phyloP scores from a whole-genome alignment of 2,113 vertebrate species.

The Pelodiscus sinensis region DNA sequence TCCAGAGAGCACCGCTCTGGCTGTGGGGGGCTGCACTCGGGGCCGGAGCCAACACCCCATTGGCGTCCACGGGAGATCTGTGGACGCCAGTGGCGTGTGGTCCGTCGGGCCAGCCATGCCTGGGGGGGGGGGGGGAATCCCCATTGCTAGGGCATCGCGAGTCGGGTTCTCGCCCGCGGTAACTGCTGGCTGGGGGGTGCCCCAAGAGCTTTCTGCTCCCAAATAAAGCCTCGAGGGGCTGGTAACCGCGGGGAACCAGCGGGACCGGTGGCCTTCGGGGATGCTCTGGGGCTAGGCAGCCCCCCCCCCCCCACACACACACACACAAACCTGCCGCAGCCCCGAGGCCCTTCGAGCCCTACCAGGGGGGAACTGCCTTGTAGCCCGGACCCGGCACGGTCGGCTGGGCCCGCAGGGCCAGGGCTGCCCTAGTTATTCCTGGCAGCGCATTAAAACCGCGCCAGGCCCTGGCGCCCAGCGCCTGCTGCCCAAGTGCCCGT shows the following conservation, averaged over 20 bases:
- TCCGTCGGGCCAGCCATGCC: too few relatives aligned
- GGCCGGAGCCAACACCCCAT: neutral
- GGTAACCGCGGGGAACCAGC: conserved; percentile 59
- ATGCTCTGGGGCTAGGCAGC: conserved; percentile 68
- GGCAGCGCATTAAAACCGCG: too few relatives aligned
- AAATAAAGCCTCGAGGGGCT: neutral
- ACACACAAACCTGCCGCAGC: too few relatives aligned
- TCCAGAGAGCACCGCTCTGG: neutral
- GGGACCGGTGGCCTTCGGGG: conserved; percentile 69
- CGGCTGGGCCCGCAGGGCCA: rapidly evolving
- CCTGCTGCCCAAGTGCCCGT: neutral
- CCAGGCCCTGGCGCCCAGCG: too few relatives aligned
- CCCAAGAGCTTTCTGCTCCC: too few relatives aligned
- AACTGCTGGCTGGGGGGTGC: neutral
- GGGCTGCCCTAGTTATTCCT: too few relatives aligned
- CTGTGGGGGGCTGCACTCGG: neutral
- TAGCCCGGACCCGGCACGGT: neutral
- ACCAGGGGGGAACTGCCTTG: neutral
- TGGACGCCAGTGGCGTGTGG: neutral
- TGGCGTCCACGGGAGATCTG: neutral
- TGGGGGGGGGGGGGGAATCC: neutral
- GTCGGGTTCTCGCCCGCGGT: neutral
- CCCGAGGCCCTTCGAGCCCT: too few relatives aligned
- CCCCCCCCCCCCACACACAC: conserved; percentile 31
- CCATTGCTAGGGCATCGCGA: neutral